These are phyloP conservation scores for Chlorops oryzae DNA, from an alignment of 1,140 invertebrate species.

Conservation along the genomic window DNA sequence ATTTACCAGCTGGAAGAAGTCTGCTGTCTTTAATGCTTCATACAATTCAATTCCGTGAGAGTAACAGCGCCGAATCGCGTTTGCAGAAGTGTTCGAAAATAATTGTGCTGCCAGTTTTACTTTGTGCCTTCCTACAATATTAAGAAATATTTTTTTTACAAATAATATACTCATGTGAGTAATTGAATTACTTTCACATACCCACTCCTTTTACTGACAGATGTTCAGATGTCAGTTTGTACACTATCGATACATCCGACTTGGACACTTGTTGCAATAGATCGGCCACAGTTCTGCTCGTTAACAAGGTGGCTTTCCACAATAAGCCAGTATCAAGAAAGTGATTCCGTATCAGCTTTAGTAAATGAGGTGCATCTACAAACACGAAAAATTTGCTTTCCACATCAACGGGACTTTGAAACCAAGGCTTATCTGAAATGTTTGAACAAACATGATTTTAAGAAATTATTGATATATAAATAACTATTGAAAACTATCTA, in stretches of 20 bases:
- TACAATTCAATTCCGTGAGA: conserved; percentile 2
- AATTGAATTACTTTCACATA: too few relatives aligned
- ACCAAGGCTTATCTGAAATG: conserved; percentile 5
- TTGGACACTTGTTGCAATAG: neutral
- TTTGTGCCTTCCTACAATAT: too few relatives aligned
- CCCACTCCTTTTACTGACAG: neutral
- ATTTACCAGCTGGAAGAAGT: conserved; percentile 4
- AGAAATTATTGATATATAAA: neutral
- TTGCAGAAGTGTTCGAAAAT: conserved; percentile 4
- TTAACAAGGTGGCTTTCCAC: neutral
- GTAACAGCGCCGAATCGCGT: neutral
- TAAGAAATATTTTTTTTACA: too few relatives aligned
- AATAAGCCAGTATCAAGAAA: conserved; percentile 1
- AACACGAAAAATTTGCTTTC: neutral
- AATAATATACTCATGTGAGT: too few relatives aligned
- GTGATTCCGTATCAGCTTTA: conserved; percentile 6
- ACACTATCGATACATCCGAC: conserved; percentile 3
- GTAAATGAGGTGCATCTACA: neutral
- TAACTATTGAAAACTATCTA: neutral
- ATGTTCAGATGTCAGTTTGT: neutral
- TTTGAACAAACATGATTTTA: neutral
- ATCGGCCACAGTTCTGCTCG: neutral
- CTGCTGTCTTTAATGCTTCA: neutral
- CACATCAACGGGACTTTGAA: neutral
- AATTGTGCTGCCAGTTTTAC: too few relatives aligned